These are phyloP conservation scores for Siderastrea radians DNA, from an alignment of 92 coral and sea anemone species.

Conservation along the genomic window DNA sequence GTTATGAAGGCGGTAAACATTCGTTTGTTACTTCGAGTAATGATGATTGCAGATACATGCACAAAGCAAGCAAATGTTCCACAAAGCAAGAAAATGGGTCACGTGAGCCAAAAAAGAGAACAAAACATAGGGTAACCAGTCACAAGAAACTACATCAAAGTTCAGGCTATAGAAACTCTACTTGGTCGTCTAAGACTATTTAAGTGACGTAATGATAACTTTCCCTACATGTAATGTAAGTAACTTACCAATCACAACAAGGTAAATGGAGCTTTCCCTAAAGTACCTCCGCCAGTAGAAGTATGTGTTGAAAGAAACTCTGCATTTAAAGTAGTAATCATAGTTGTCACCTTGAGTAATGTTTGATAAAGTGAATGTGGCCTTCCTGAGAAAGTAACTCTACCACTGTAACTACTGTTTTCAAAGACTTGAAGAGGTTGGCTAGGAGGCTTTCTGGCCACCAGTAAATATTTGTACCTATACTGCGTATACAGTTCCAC, in stretches of 20 bases:
- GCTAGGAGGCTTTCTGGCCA: background rate
- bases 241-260: background rate
- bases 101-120: too few relatives aligned
- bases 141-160: too few relatives aligned
- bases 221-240: too few relatives aligned
- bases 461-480: background rate
- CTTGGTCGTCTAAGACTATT: too few relatives aligned
- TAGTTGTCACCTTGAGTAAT: background rate
- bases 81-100: too few relatives aligned
- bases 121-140: too few relatives aligned
- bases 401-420: background rate
- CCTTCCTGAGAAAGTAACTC: background rate
- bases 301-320: background rate
- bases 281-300: background rate
- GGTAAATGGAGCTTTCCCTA: background rate
- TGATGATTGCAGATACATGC: too few relatives aligned
- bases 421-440: background rate
- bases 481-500: background rate
- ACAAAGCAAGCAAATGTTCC: too few relatives aligned
- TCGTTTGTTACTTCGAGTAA: too few relatives aligned
- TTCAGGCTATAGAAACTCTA: too few relatives aligned
- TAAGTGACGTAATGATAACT: too few relatives aligned
- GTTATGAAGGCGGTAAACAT: too few relatives aligned
- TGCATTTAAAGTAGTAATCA: background rate
- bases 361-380: background rate